Percentiles rank a stretch among this genome's conserved stretches.
These are phyloP conservation scores for Colistium nudipinnis DNA, from an alignment of 2,113 vertebrate genomes.

Conservation along the genomic window DNA sequence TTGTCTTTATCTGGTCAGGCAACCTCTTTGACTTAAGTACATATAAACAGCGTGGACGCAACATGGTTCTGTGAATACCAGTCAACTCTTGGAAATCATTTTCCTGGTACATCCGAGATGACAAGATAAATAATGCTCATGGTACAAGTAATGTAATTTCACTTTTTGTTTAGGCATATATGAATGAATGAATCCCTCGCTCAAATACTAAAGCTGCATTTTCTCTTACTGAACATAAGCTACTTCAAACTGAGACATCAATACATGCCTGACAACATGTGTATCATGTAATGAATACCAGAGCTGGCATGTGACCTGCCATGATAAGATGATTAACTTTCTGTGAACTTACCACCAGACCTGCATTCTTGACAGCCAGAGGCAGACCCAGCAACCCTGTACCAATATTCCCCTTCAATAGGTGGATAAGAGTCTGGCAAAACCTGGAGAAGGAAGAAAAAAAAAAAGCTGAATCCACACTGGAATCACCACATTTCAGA, in stretches of 20 bases:
- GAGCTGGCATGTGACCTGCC: background rate
- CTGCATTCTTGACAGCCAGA: slow-evolving; percentile 94
- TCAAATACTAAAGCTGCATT: background rate
- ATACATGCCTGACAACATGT: background rate
- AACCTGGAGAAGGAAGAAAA: slow-evolving; percentile 76
- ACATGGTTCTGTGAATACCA: background rate
- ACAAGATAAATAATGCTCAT: background rate
- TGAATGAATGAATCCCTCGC: no score
- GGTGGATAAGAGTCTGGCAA: slow-evolving; percentile 93
- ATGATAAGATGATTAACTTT: background rate
- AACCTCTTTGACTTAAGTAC: no score
- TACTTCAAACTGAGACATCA: background rate
- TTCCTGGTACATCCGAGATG: background rate
- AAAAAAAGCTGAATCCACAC: background rate
- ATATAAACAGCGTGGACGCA: background rate
- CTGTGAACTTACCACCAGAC: slow-evolving; percentile 89
- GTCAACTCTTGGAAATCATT: no score
- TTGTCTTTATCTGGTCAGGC: no score
- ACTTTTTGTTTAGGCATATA: no score
- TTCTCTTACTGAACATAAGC: background rate
- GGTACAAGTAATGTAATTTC: no score
- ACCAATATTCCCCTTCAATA: slow-evolving; percentile 95
- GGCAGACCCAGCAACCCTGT: slow-evolving; percentile 94
- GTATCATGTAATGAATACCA: background rate
- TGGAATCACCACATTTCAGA: background rate